Evolutionary conservation across 2,113 vertebrate species (phyloP), one percentile per base, ranked within the genome.

Genomic region (Pelvicachromis taeniatus): DNA sequence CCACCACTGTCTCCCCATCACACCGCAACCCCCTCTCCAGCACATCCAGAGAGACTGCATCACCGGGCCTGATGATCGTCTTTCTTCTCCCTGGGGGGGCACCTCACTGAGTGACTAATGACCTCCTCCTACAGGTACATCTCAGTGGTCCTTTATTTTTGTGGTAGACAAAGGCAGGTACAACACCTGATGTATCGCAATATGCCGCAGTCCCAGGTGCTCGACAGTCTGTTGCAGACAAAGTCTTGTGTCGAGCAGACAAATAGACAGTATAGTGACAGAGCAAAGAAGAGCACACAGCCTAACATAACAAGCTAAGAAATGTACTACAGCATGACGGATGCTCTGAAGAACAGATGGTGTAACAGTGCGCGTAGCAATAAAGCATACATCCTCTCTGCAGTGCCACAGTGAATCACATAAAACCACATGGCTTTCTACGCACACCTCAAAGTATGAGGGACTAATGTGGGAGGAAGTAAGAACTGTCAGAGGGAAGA

Each of bases 311-410:
- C 16, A 16, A 56, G 78, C 50, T 21, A 63, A 61, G 23, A 38
- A 56, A 38, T 4, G 45, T 17, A 31, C 16, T 38, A 26, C 31
- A 78, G 58, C 23, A 48, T 35, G 68, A 58, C 14, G 9, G 68
- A 68, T 42, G 63, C n/a, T 87, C 50, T 53, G 45, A 75, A 82
- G 23, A 81, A 53, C 85, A 92, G 87, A 92, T 89, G 84, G 92
- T 87, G 33, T 19, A 86, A 56, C 52, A 65, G 84, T 85, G 70
- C 65, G 80, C 45, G 42, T 48, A 58, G 38, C 42, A 59, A 70
- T 61, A 77, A 55, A 81, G 78, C 85, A 61, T 58, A 88, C 85
- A 84, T 89, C 77, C 89, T 85, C 77, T 86, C 86, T 86, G 78
- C 89, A 83, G 81, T 61, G 56, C 77, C 78, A 55, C 42, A 73